Conservation (phyloP, 2,888 invertebrate species). For the Aspidiotus rigidus region DNA sequence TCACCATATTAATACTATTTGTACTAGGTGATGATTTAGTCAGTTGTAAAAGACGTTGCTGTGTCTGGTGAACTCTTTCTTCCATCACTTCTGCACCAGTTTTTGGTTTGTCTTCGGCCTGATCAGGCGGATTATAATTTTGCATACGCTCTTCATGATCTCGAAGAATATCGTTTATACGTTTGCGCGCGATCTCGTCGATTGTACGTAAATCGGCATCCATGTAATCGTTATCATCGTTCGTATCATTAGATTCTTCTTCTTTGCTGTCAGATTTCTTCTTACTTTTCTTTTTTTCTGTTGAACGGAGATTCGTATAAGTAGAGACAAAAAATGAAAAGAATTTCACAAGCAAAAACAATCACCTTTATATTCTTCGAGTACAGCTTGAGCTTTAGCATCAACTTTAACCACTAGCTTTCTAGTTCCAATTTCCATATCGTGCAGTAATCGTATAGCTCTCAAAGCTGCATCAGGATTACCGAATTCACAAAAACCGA, state of each 20-base stretch:
- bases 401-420: slow-evolving; percentile 92
- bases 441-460: slow-evolving; percentile 85
- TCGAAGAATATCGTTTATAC: slow-evolving; percentile 67
- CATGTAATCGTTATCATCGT: slow-evolving; percentile 56
- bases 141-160: slow-evolving; percentile 74
- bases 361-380: slow-evolving; percentile 84
- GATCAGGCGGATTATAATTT: slow-evolving; percentile 46
- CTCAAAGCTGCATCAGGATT: slow-evolving; percentile 91
- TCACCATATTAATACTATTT: slow-evolving; percentile 21
- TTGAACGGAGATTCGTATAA: background rate
- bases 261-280: slow-evolving; percentile 50
- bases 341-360: background rate
- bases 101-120: slow-evolving; percentile 48
- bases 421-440: slow-evolving; percentile 85
- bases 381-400: slow-evolving; percentile 87
- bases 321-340: background rate
- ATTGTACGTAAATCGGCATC: slow-evolving; percentile 65
- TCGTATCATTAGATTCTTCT: slow-evolving; percentile 43
- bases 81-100: slow-evolving; percentile 36
- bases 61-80: slow-evolving; percentile 34
- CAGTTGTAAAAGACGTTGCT: slow-evolving; percentile 34
- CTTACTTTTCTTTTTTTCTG: slow-evolving; percentile 40
- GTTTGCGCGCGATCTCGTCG: slow-evolving; percentile 64
- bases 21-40: slow-evolving; percentile 34
- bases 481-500: slow-evolving; percentile 96